Base-by-base conservation (phyloP, 2,888 invertebrate species). In the Baronia brevicornis region DNA sequence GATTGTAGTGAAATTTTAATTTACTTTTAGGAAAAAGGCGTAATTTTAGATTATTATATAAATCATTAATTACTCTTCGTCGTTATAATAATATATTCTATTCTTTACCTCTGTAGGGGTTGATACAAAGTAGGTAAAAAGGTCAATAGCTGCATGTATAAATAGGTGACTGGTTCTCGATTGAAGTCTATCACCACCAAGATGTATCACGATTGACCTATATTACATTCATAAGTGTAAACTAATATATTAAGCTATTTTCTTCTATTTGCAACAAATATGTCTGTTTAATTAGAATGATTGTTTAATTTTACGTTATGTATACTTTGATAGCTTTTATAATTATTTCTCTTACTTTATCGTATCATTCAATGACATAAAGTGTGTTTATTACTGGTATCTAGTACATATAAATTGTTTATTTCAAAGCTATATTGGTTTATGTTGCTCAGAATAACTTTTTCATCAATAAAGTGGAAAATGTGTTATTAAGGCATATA, bases 111-210 rank as follows among this genome's bases (percentile, higher is more conserved):
- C 29, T 19, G 25, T 33, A 30, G 35, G 23, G 26, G 36, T 33
- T 35, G 15, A 21, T 32, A 31, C 21, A 36, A 39, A 40, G 36
- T 36, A 35, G 39, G 41, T 42, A 37, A 33, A 38, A 46, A 36
- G 36, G 38, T 36, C 42, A 40, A 33, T 39, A 38, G 44, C 43
- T 46, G n/a, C 48, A 45, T 48, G 49, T 53, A 49, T 51, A 54
- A 51, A 53, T 53, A 48, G 51, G 44, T 43, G 36, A 39, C 33
- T 44, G 38, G 37, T 43, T 48, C 51, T 51, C 48, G 46, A 50
- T 51, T 46, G 33, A 41, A 32, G 38, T 28, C 34, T 36, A 44
- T 38, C 46, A 40, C 43, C 36, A 40, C 45, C 47, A 41, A 42
- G 28, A 33, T 39, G 36, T 38, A 30, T 40, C 40, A 40, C 41